phyloP scores from a whole-genome alignment of 37 sponge, comb jelly and placozoan genomes.

The Chondrilla cf. caribensis region DNA sequence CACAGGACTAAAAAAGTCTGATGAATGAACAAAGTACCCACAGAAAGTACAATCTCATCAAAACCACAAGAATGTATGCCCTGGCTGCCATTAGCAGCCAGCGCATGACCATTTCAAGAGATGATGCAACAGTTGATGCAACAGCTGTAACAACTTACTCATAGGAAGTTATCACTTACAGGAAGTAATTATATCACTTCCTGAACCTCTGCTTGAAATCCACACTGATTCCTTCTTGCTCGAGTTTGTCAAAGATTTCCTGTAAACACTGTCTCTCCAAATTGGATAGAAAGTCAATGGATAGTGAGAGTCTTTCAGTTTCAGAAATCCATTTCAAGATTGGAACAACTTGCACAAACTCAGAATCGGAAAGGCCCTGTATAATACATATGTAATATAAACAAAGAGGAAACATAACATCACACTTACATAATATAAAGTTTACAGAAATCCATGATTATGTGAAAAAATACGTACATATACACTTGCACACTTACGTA shows the following conservation, averaged over 20 bases:
- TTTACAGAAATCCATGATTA: too few species aligned
- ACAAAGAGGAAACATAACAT: too few species aligned
- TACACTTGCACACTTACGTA: too few species aligned
- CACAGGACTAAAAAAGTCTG: too few species aligned
- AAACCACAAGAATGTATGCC: too few species aligned
- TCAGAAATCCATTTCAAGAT: slow-evolving; percentile 32
- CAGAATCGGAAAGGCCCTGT: neutral
- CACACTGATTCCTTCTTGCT: neutral
- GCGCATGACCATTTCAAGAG: neutral
- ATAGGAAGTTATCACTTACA: neutral
- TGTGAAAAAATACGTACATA: too few species aligned
- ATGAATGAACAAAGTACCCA: too few species aligned
- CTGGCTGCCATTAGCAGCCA: neutral
- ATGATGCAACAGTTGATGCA: slow-evolving; percentile 11
- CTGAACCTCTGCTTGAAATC: too few species aligned
- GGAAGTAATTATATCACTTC: neutral
- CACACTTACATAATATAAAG: too few species aligned
- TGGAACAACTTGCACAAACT: slow-evolving; percentile 18
- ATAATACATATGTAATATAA: neutral
- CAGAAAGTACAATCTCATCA: too few species aligned
- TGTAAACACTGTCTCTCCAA: slow-evolving; percentile 4
- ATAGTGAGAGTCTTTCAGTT: slow-evolving; percentile 43
- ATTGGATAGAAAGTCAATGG: slow-evolving; percentile 33
- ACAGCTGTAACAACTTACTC: neutral
- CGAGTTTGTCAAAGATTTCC: neutral